phyloP scores from a whole-genome alignment of 2,888 invertebrate genomes.

The Amblyteles armatorius region DNA sequence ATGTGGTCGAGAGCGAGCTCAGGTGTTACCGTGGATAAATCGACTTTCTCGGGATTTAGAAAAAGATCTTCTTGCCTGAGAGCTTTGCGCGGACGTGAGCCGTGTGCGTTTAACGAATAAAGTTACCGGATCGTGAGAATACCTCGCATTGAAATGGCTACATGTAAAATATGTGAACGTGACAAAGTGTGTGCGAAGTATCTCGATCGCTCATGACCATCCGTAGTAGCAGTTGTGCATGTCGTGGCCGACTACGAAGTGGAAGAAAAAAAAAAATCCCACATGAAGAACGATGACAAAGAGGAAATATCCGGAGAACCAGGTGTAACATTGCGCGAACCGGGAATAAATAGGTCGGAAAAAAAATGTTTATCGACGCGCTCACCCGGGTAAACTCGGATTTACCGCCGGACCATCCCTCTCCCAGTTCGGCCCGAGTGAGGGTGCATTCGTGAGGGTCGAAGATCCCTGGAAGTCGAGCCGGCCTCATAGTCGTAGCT shows the following conservation, averaged over 20 bases:
- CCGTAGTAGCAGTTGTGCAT: neutral
- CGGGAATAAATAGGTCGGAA: constrained; percentile 21
- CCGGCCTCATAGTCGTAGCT: neutral
- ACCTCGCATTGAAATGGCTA: no score
- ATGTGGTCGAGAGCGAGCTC: constrained; percentile 33
- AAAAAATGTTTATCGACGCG: constrained; percentile 15
- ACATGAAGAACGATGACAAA: neutral
- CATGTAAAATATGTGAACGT: constrained; percentile 6
- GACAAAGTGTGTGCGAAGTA: neutral
- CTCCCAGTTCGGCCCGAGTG: neutral
- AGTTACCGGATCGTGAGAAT: constrained; percentile 8
- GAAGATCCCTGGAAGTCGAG: constrained; percentile 4
- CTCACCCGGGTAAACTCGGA: neutral
- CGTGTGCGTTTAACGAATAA: constrained; percentile 42
- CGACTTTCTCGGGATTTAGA: constrained; percentile 52
- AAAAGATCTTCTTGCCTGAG: constrained; percentile 49
- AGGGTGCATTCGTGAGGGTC: constrained; percentile 1
- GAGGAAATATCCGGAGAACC: constrained; percentile 3
- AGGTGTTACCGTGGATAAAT: constrained; percentile 64
- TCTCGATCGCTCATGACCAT: constrained; percentile 18
- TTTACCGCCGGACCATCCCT: neutral
- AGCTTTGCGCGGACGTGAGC: constrained; percentile 26
- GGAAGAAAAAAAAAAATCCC: neutral
- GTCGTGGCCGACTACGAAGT: neutral
- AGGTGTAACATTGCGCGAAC: neutral